Base-by-base conservation (phyloP, 92 coral and sea anemone species). In the Epizoanthus stellaris region DNA sequence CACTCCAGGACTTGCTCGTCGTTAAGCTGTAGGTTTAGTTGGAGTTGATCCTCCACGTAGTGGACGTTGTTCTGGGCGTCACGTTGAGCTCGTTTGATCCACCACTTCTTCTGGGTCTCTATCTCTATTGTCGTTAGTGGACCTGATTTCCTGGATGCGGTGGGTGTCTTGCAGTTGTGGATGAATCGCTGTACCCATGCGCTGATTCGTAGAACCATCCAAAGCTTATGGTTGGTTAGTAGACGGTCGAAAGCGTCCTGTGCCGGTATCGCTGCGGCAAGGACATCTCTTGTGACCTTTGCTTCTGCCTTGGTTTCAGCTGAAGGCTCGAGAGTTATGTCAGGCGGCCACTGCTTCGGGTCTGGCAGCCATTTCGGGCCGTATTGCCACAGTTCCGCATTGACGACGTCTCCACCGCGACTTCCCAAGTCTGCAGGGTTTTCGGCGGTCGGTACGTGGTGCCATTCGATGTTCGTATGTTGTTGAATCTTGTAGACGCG, bases 21-120 rank as follows among this genome's bases (percentile, higher is more conserved):
- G 76, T 83, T 88, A 15, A 82, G 88, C 82, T 88, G 88, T 25
- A 87, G 87, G 88, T 88, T 88, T 14, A 88, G 69, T 25, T 88
- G 77, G 19, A 82, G 82, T 54, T 34, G 85, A 16, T 82, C 79
- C 47, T 82, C 73, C 77, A 40, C 66, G 34, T 36, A 25, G 38
- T 52, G n/a, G 75, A 58, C 16, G 19, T 5, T 21, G 85, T 36
- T 81, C 75, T 12, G 76, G 8, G 75, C 76, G 6, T 81, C 85
- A 7, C 59, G 76, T 42, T 81, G 85, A 39, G 74, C 86, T 69
- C 77, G 76, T 45, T 82, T 45, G 59, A 82, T 82, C 86, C 67
- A 68, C 86, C 86, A 82, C 9, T 38, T 43, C 36, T 39, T 82
- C 17, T 82, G 76, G 30, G 49, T 23, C 43, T 82, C 77, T 47